Evolutionary conservation across 2,888 invertebrate genomes (phyloP).

Genomic region (Himalopsyche japonica): DNA sequence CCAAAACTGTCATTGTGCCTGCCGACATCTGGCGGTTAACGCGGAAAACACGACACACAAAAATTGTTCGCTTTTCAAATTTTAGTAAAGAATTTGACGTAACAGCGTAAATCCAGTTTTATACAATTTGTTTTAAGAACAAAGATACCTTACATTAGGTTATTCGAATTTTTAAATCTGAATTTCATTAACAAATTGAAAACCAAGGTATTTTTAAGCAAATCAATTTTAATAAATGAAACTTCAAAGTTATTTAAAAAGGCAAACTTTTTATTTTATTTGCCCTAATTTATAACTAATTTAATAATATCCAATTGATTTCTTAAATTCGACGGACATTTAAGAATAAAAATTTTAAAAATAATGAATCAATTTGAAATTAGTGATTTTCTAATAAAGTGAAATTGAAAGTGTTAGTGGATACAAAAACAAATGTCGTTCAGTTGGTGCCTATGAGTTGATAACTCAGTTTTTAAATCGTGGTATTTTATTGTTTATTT

Average conservation of each 20-base stretch:
- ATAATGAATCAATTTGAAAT: not conserved
- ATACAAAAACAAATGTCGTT: not conserved
- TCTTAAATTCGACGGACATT: no score
- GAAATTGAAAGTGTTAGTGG: not conserved
- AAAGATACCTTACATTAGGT: not conserved
- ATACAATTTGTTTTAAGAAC: not conserved
- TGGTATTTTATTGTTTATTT: not conserved
- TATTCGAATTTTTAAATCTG: not conserved
- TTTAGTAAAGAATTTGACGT: not conserved
- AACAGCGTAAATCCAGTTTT: not conserved
- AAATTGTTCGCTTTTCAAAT: not conserved
- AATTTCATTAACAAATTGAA: no score
- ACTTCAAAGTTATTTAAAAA: no score
- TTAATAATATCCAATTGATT: no score
- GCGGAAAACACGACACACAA: not conserved
- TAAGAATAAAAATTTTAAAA: no score
- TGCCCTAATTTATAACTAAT: no score
- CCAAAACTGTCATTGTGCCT: constrained; percentile 7
- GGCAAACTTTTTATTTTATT: no score
- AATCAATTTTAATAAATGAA: not conserved
- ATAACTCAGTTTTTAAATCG: not conserved
- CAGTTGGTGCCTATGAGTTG: not conserved
- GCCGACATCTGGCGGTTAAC: constrained; percentile 8
- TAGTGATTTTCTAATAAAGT: not conserved
- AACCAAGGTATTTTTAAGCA: not conserved